Evolutionary conservation across 2,797 vertebrate species (phyloP).

Genomic region (Octomys mimax): DNA sequence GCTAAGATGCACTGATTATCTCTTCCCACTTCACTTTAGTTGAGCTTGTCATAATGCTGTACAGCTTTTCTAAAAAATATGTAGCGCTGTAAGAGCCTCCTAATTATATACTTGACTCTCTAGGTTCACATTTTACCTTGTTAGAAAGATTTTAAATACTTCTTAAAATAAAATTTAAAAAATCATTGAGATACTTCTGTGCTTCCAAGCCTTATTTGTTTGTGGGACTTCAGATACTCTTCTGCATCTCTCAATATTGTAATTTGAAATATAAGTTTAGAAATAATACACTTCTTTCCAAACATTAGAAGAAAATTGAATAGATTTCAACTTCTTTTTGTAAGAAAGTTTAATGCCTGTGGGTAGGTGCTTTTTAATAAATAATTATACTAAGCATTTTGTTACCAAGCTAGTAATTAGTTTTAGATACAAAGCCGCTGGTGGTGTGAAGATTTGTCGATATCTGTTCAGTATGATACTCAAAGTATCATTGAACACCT

Average conservation of each 20-base stretch:
- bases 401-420: not conserved
- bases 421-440: conserved; percentile 6
- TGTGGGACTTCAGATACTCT: not conserved
- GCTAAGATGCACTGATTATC: not conserved
- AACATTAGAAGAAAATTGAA: not conserved
- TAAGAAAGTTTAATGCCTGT: not conserved
- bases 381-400: not conserved
- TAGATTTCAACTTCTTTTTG: not conserved
- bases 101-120: not conserved
- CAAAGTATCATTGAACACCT: not conserved
- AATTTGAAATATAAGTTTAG: not conserved
- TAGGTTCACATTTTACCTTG: not conserved
- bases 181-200: not conserved
- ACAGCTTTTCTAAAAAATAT: not conserved
- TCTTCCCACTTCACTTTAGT: not conserved
- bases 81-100: not conserved
- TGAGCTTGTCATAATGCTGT: not conserved
- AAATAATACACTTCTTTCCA: not conserved
- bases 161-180: not conserved
- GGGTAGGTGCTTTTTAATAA: not conserved
- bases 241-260: not conserved
- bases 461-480: not conserved
- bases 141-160: not conserved
- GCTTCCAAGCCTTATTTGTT: not conserved
- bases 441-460: not conserved